Conservation (phyloP, 2,797 vertebrate genomes). For the Petrocephalus schoutedeni region DNA sequence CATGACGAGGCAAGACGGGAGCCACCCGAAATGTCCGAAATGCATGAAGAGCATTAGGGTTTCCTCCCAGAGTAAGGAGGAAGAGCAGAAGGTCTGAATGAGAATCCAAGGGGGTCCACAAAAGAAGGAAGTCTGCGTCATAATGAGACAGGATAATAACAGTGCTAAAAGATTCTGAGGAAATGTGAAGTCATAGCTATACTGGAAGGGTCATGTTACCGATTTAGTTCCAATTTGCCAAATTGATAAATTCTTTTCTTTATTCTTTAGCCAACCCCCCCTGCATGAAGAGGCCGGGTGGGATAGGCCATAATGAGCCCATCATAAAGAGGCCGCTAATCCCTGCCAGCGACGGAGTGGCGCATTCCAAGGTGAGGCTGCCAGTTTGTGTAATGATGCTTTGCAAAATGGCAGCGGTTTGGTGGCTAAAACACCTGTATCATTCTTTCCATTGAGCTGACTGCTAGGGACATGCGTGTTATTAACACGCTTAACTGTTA, state of each 20-base stretch:
- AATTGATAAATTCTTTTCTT: not conserved
- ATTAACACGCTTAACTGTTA: not conserved
- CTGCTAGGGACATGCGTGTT: not conserved
- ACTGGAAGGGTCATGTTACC: not conserved
- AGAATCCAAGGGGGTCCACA: not conserved
- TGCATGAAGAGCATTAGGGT: not conserved
- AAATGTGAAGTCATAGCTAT: not conserved
- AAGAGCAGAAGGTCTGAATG: not conserved
- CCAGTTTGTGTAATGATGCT: not conserved
- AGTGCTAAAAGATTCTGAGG: not conserved
- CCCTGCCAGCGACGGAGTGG: conserved; percentile 46
- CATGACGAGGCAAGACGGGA: not conserved
- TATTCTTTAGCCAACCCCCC: conserved; percentile 58
- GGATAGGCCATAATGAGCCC: conserved; percentile 49
- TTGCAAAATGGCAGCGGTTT: not conserved
- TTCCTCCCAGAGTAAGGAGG: not conserved
- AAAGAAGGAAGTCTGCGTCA: not conserved
- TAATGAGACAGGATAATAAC: not conserved
- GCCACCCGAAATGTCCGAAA: not conserved
- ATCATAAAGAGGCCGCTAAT: conserved; percentile 56
- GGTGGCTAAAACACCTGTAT: not conserved
- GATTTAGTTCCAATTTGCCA: not conserved
- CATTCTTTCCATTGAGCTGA: not conserved
- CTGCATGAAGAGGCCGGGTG: conserved; percentile 64
- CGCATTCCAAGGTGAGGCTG: conserved; percentile 65